Conservation (phyloP, 2,113 vertebrate species). For the Epinephelus moara region DNA sequence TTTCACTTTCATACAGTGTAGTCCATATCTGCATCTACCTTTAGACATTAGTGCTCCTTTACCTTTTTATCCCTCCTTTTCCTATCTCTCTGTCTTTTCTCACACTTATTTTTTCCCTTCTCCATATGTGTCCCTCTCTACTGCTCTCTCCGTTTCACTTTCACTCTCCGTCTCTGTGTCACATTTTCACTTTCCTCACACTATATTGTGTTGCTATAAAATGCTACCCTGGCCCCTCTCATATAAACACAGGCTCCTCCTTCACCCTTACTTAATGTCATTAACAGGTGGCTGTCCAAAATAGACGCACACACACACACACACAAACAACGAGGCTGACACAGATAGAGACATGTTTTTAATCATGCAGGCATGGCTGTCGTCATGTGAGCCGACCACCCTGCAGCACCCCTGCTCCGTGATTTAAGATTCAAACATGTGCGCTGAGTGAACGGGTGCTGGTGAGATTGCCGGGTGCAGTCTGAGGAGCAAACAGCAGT, state of each 20-base stretch:
- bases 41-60: slow-evolving; percentile 8
- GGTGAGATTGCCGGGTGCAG: slow-evolving; percentile 39
- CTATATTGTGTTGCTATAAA: slow-evolving; percentile 59
- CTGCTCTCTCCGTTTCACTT: slow-evolving; percentile 26
- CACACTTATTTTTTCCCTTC: background rate
- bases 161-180: slow-evolving; percentile 21
- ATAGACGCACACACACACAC: slow-evolving; percentile 75
- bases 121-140: background rate
- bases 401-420: slow-evolving; percentile 41
- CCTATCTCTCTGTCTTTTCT: background rate
- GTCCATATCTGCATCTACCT: slow-evolving; percentile 19
- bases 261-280: slow-evolving; percentile 81
- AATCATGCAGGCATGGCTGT: slow-evolving; percentile 41
- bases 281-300: slow-evolving; percentile 87
- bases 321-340: slow-evolving; percentile 25
- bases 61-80: background rate
- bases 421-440: slow-evolving; percentile 52
- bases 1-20: slow-evolving; percentile 9
- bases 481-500: slow-evolving; percentile 32
- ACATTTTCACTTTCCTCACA: slow-evolving; percentile 31
- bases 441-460: slow-evolving; percentile 30
- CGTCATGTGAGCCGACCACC: slow-evolving; percentile 54
- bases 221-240: slow-evolving; percentile 44
- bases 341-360: slow-evolving; percentile 62
- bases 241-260: slow-evolving; percentile 73